phyloP scores from a whole-genome alignment of 2,888 invertebrate genomes.

The Melinopterus prodromus region DNA sequence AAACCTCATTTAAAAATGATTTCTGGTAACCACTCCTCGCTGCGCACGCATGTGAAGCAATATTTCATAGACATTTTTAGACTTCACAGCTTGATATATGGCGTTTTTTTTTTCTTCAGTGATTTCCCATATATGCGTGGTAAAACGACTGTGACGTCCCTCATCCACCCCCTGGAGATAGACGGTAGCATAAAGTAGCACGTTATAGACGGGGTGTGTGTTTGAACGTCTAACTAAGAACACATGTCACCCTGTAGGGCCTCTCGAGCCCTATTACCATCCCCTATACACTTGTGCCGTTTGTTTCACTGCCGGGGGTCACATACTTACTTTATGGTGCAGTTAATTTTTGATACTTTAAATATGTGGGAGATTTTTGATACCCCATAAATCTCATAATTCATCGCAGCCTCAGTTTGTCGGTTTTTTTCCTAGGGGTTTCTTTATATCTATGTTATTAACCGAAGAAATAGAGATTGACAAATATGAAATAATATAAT shows the following conservation, averaged over 20 bases:
- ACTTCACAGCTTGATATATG: background rate
- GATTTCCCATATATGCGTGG: background rate
- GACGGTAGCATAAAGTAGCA: background rate
- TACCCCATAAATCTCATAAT: background rate
- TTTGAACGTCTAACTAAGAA: background rate
- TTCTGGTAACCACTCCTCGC: background rate
- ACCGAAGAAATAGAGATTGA: too few relatives aligned
- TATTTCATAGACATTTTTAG: background rate
- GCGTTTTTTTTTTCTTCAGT: background rate
- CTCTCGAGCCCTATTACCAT: background rate
- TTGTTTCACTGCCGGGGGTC: background rate
- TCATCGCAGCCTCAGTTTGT: too few relatives aligned
- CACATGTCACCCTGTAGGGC: background rate
- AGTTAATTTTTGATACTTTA: background rate
- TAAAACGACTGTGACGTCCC: background rate
- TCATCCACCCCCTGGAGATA: background rate
- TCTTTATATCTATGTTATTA: too few relatives aligned
- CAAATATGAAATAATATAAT: too few relatives aligned
- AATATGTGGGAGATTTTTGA: background rate
- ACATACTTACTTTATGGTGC: background rate
- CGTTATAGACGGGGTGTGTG: background rate
- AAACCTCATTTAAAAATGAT: background rate
- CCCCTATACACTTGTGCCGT: background rate
- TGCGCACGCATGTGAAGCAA: background rate
- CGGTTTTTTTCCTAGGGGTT: too few relatives aligned